Conservation (phyloP, 2,113 vertebrate species). For the Coturnix japonica region DNA sequence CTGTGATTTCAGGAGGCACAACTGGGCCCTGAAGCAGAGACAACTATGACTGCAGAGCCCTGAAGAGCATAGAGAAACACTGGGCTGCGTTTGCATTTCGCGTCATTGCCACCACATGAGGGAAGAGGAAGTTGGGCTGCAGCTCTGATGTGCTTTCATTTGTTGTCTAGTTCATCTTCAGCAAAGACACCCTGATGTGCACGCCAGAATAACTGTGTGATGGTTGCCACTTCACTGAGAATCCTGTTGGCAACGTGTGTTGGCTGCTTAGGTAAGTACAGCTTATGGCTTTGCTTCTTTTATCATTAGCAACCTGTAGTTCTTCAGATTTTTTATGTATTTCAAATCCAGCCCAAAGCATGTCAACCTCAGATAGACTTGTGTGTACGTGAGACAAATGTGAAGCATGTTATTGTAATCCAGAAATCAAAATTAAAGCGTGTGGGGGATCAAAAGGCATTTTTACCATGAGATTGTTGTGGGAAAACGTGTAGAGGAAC, state of each 20-base stretch:
- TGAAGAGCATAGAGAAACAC: neutral
- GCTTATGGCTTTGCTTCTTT: neutral
- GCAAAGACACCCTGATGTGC: neutral
- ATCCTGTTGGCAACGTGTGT: neutral
- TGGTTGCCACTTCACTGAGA: neutral
- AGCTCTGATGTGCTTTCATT: neutral
- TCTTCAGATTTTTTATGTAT: neutral
- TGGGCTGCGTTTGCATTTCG: neutral
- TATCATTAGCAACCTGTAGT: neutral
- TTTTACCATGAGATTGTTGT: neutral
- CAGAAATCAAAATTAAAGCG: neutral
- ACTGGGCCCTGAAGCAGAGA: neutral
- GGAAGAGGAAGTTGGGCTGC: neutral
- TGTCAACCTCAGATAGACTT: neutral
- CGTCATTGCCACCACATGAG: fast-evolving
- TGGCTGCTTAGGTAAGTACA: conserved; percentile 21
- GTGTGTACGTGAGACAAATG: neutral
- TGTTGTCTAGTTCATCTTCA: neutral
- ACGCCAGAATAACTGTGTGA: neutral
- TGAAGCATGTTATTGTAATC: neutral
- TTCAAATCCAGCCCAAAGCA: neutral
- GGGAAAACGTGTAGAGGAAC: neutral
- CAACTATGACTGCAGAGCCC: neutral
- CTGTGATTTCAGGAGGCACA: neutral
- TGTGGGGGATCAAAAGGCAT: neutral